Base-by-base conservation (phyloP, 2,797 vertebrate genomes). In the Lates japonicus region DNA sequence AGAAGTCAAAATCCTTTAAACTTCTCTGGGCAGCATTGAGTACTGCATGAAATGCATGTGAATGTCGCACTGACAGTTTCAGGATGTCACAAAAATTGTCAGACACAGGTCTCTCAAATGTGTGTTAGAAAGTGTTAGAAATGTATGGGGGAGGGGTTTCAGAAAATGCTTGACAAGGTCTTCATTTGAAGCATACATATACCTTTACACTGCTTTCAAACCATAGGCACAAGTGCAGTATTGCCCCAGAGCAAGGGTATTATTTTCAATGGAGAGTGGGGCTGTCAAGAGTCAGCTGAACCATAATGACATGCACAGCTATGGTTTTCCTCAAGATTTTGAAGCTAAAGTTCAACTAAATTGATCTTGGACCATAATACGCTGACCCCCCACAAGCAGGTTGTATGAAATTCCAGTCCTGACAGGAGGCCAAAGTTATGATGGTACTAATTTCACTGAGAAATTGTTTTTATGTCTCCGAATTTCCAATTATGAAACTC, bases 251-350 rank as follows among this genome's bases (percentile, higher is more conserved):
- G 69, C 31, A 19, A 81, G 57, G 72, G 55, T 37, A 22, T 46
- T 76, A 48, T 61, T 74, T 72, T 54, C 64, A 64, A 61, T 49
- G 33, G 51, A 66, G 55, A 48, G 17, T n/a, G 41, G 31, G 22
- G n/a, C 58, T 57, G 46, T 71, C 64, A 77, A 71, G 12, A 46
- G 72, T 76, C 49, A 61, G 13, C 35, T 42, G 49, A 82, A 58
- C 70, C 42, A 37, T 29, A 68, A 67, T 59, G 0, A 19, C 22
- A 35, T 12, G 22, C 60, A 5, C 31, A 25, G 78, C 58, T 59
- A 48, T 58, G 78, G 76, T 71, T 82, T 77, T 65, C 63, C 22
- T 33, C 55, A 67, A 78, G 42, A 41, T 61, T 78, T 59, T 1
- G 20, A 4, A 74, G 58, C 63, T 0, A 69, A 51, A 76, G 35